These are phyloP conservation scores for Plutomurus gul DNA, from an alignment of 1,140 invertebrate genomes.

Conservation along the genomic window DNA sequence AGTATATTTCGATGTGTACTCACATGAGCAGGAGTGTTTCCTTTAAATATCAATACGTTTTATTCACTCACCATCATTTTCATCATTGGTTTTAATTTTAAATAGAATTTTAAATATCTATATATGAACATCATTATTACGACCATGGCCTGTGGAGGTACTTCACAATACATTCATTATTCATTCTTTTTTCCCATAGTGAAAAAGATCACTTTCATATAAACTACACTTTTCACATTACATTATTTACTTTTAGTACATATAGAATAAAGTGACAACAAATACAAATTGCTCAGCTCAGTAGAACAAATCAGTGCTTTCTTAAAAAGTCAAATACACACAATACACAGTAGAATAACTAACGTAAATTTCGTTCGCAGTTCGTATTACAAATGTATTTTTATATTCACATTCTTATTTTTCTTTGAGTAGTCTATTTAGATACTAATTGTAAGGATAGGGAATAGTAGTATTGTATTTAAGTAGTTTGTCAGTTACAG, in stretches of 20 bases:
- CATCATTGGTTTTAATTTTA: constrained; percentile 26
- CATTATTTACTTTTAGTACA: too few relatives aligned
- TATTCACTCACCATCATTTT: background rate
- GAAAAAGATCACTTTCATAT: constrained; percentile 23
- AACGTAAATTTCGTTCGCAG: background rate
- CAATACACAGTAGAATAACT: too few relatives aligned
- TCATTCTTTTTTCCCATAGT: constrained; percentile 8
- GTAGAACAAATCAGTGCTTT: background rate
- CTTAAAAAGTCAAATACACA: too few relatives aligned
- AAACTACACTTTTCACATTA: background rate
- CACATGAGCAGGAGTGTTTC: background rate
- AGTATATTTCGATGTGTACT: background rate
- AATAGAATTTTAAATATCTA: constrained; percentile 13
- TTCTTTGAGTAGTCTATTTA: too few relatives aligned
- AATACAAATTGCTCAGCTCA: background rate
- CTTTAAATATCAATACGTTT: background rate
- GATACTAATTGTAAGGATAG: too few relatives aligned
- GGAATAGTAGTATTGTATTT: too few relatives aligned
- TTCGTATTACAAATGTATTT: background rate
- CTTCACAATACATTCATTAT: background rate
- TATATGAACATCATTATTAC: constrained; percentile 10
- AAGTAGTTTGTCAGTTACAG: too few relatives aligned
- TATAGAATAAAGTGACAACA: background rate
- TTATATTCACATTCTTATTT: too few relatives aligned
- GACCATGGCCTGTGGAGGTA: background rate